Percentiles rank a stretch among this genome's conserved stretches.
Evolutionary conservation across 2,797 vertebrate genomes (phyloP).

Genomic region (Florisuga fusca): DNA sequence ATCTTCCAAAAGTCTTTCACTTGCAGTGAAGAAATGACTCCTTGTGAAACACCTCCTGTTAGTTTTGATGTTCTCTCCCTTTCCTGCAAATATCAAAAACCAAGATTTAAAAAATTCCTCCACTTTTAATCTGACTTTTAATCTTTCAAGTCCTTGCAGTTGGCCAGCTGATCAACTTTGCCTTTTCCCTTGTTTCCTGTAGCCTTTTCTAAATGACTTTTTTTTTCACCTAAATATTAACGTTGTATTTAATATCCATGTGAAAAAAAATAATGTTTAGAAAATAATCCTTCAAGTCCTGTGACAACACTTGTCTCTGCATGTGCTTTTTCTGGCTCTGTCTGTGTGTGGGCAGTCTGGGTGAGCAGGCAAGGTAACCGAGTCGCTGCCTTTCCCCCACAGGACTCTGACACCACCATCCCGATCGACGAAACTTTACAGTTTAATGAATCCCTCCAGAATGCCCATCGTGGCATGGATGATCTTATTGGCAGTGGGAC

Average conservation of each 20-base stretch:
- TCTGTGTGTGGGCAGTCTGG: not conserved
- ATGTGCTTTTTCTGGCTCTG: not conserved
- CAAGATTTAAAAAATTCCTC: not conserved
- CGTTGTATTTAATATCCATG: not conserved
- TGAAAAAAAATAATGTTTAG: not conserved
- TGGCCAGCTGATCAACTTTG: not conserved
- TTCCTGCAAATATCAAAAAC: not conserved
- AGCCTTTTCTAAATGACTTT: not conserved
- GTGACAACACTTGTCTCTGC: not conserved
- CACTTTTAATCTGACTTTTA: not conserved
- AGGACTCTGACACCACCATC: slow-evolving; percentile 97
- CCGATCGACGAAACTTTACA: slow-evolving; percentile 97
- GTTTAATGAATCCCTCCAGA: slow-evolving; percentile 91
- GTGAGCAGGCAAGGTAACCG: slow-evolving; percentile 32
- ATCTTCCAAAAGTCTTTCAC: not conserved
- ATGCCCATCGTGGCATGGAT: slow-evolving; percentile 92
- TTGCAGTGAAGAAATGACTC: not conserved
- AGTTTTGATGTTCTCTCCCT: not conserved
- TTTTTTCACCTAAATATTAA: not conserved
- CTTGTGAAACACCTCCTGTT: not conserved
- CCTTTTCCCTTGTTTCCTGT: not conserved
- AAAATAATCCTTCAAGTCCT: not conserved
- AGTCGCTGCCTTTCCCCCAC: slow-evolving; percentile 70
- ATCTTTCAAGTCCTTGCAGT: not conserved
- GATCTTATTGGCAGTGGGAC: slow-evolving; percentile 94